A percentile compares a stretch with the other conserved stretches of the same genome.
phyloP scores from a whole-genome alignment of 2,888 invertebrate genomes.

The Agrotis ipsilon region DNA sequence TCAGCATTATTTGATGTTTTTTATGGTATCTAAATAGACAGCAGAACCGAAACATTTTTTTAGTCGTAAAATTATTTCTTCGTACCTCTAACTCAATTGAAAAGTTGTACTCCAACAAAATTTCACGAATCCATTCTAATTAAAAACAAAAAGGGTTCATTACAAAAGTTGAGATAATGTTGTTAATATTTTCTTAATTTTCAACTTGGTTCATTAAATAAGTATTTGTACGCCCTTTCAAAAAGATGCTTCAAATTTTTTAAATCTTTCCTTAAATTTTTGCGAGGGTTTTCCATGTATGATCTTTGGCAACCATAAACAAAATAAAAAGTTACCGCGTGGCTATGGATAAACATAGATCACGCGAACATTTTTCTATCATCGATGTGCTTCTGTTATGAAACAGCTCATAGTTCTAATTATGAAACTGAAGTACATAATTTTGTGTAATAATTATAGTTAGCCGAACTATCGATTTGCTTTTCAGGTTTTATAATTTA shows the following conservation, averaged over 20 bases:
- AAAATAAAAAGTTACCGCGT: constrained; percentile 39
- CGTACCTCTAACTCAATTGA: constrained; percentile 6
- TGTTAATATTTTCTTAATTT: background rate
- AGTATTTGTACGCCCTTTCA: background rate
- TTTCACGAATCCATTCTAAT: constrained; percentile 17
- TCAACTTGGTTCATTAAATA: background rate
- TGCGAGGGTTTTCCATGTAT: constrained; percentile 13
- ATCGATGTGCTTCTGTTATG: constrained; percentile 15
- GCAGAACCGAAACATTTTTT: background rate
- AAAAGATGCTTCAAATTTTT: background rate
- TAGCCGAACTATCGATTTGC: too few species aligned
- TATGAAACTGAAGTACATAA: constrained; percentile 5
- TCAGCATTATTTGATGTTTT: too few species aligned
- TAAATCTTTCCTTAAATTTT: constrained; percentile 8
- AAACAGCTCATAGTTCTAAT: constrained; percentile 2
- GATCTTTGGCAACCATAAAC: constrained; percentile 33
- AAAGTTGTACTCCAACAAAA: background rate
- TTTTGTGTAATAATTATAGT: background rate
- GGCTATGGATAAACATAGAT: constrained; percentile 34
- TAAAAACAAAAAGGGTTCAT: constrained; percentile 29
- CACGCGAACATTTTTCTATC: constrained; percentile 12
- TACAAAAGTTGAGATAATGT: constrained; percentile 23
- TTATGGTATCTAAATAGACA: background rate
- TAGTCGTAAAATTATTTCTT: background rate
- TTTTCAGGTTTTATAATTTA: too few species aligned